These are phyloP conservation scores for Enchytraeus crypticus DNA, from an alignment of 2,888 invertebrate species.

Conservation along the genomic window DNA sequence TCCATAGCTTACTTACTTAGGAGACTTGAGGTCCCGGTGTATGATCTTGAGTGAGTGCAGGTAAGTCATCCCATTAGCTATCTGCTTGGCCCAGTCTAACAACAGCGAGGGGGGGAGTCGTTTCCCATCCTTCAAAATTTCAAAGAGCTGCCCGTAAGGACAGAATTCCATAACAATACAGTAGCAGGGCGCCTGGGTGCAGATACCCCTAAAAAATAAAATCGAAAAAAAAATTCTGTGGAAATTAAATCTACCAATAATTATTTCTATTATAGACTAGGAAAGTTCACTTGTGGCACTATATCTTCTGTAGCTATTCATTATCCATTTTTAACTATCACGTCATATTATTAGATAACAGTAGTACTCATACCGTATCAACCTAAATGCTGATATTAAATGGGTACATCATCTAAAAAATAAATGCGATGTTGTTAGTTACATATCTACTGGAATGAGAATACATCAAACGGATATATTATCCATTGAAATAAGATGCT, in stretches of 20 bases:
- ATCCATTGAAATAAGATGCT: no score
- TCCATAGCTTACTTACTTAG: conserved; percentile 75
- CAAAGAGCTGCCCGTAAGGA: conserved; percentile 85
- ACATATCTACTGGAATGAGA: no score
- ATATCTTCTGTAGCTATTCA: no score
- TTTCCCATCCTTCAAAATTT: conserved; percentile 73
- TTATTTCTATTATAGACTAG: background rate
- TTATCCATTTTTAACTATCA: no score
- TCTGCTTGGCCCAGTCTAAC: conserved; percentile 86
- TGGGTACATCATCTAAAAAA: no score
- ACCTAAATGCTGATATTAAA: no score
- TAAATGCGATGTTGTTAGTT: no score
- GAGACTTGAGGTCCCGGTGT: conserved; percentile 95
- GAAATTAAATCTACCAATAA: background rate
- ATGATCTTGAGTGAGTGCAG: conserved; percentile 91
- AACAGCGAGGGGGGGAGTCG: conserved; percentile 76
- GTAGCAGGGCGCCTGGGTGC: conserved; percentile 80
- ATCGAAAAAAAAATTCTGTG: background rate
- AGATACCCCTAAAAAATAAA: conserved; percentile 67
- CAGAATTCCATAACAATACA: conserved; percentile 98
- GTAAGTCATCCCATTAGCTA: conserved; percentile 92
- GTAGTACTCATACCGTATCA: no score
- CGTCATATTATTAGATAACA: no score
- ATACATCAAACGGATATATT: no score
- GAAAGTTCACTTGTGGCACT: background rate